phyloP scores from a whole-genome alignment of 1,140 invertebrate species.

The Oppia nitens region DNA sequence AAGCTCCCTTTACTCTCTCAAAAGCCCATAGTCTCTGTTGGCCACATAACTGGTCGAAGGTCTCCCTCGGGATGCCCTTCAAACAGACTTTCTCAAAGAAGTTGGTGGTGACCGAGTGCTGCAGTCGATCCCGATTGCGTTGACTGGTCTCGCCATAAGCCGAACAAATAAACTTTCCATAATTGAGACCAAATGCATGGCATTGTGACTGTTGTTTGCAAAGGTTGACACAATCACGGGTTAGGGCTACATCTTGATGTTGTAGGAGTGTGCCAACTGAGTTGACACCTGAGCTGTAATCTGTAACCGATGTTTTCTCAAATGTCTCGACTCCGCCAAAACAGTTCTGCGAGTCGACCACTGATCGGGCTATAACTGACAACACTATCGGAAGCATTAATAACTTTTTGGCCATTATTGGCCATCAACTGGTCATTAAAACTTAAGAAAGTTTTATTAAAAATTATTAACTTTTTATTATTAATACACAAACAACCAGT shows the following conservation, averaged over 20 bases:
- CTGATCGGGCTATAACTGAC: conserved; percentile 6
- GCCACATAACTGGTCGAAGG: conserved; percentile 32
- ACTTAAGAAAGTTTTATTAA: too few relatives aligned
- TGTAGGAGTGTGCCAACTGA: conserved; percentile 24
- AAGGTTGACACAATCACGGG: conserved; percentile 32
- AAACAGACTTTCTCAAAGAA: conserved; percentile 34
- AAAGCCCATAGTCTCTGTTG: conserved; percentile 34
- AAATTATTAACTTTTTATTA: too few relatives aligned
- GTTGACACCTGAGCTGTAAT: conserved; percentile 7
- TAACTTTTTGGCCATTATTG: too few relatives aligned
- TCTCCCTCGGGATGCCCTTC: conserved; percentile 21
- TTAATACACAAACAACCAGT: too few relatives aligned
- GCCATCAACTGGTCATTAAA: too few relatives aligned
- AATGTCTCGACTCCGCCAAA: conserved; percentile 35
- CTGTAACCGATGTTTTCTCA: conserved; percentile 31
- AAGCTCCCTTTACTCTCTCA: conserved; percentile 33
- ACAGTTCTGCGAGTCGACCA: conserved; percentile 22
- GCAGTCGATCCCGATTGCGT: conserved; percentile 24
- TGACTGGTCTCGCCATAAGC: conserved; percentile 24
- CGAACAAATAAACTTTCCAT: conserved; percentile 29
- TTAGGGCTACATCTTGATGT: conserved; percentile 31
- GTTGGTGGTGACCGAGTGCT: conserved; percentile 24
- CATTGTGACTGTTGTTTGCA: conserved; percentile 32
- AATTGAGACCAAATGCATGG: conserved; percentile 31
- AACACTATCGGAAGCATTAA: conserved; percentile 14